A percentile compares a stretch with the other conserved stretches of the same genome.
These are phyloP conservation scores for Ceyx margarethae DNA, from an alignment of 2,113 vertebrate genomes.

Conservation along the genomic window DNA sequence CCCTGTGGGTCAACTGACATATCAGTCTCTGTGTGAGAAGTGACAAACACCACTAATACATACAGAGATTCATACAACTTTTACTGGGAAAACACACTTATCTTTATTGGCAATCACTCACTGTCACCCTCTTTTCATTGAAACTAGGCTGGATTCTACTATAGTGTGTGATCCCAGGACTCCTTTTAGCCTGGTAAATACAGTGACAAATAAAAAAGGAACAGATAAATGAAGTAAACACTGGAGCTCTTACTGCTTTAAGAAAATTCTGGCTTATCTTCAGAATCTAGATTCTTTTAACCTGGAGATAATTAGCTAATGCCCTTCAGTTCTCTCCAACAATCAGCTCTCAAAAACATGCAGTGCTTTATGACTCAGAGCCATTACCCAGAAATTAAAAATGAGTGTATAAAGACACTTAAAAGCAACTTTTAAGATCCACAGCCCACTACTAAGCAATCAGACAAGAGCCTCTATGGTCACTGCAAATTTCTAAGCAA, in stretches of 20 bases:
- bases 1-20: not conserved
- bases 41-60: not conserved
- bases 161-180: not conserved
- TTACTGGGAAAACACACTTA: not conserved
- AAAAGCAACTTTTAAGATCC: not conserved
- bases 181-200: not conserved
- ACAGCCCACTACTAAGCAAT: not conserved
- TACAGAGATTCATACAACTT: not conserved
- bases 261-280: not conserved
- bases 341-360: not conserved
- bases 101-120: not conserved
- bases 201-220: not conserved
- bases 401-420: not conserved
- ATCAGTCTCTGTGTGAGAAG: not conserved
- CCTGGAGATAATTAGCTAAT: not conserved
- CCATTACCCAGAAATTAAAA: not conserved
- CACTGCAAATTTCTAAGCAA: not conserved
- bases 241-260: not conserved
- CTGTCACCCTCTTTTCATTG: not conserved
- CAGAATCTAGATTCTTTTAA: not conserved
- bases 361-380: not conserved
- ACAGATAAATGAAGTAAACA: not conserved
- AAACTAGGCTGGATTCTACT: not conserved
- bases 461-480: not conserved
- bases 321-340: not conserved